Evolutionary conservation across 2,113 vertebrate species (phyloP).

Genomic region (Phyllopteryx taeniolatus): DNA sequence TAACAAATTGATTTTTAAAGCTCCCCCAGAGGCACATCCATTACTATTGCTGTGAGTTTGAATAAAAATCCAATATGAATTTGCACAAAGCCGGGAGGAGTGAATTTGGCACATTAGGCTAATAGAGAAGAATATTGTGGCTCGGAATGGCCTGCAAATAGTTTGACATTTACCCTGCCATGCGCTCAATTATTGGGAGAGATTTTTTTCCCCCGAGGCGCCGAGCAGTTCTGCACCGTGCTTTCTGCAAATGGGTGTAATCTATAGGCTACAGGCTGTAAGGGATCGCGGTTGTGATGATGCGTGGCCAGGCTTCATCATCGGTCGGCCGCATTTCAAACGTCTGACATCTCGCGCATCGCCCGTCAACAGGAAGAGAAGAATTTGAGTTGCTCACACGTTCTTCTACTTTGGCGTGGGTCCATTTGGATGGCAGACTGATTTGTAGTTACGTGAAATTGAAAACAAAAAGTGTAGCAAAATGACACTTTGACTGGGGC

Average conservation of each 20-base stretch:
- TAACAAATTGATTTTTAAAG: conserved; percentile 74
- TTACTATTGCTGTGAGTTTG: conserved; percentile 66
- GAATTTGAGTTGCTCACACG: background rate
- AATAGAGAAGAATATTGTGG: conserved; percentile 62
- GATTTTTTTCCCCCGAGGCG: conserved; percentile 47
- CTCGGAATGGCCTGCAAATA: conserved; percentile 51
- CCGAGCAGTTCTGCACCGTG: conserved; percentile 39
- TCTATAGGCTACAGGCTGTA: conserved; percentile 38
- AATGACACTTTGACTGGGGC: background rate
- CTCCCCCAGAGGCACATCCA: conserved; percentile 66
- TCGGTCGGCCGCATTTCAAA: conserved; percentile 40
- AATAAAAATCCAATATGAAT: conserved; percentile 75
- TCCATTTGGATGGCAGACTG: background rate
- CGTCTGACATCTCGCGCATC: background rate
- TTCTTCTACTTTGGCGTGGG: background rate
- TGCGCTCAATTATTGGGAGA: conserved; percentile 55
- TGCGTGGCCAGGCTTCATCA: conserved; percentile 50
- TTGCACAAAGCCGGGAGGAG: conserved; percentile 64
- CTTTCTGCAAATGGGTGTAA: conserved; percentile 49
- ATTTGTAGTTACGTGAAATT: background rate
- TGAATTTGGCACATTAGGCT: conserved; percentile 59
- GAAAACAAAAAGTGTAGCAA: background rate
- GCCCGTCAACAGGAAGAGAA: conserved; percentile 12
- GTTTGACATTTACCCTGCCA: conserved; percentile 64
- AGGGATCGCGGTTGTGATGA: conserved; percentile 34